Evolutionary conservation across 1,140 invertebrate genomes (phyloP).

Genomic region (Aphidius gifuensis): DNA sequence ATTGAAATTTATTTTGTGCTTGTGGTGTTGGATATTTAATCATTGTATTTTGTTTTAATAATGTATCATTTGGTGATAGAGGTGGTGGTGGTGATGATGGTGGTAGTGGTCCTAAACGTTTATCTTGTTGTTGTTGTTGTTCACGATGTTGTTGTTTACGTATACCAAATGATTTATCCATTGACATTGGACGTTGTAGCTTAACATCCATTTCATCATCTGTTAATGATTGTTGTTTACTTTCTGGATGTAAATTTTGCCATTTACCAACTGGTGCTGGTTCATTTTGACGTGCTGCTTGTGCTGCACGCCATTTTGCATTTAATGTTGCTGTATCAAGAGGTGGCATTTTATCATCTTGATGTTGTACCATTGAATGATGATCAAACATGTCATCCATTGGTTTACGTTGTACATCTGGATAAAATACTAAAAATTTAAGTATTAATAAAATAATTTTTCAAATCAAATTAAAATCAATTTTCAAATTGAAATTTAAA

Average conservation of each 20-base stretch:
- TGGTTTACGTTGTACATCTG: slow-evolving; percentile 53
- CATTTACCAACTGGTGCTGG: slow-evolving; percentile 42
- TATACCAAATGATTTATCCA: slow-evolving; percentile 49
- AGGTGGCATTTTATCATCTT: slow-evolving; percentile 46
- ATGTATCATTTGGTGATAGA: slow-evolving; percentile 43
- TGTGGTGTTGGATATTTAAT: slow-evolving; percentile 50
- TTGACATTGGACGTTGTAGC: slow-evolving; percentile 43
- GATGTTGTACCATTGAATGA: slow-evolving; percentile 45
- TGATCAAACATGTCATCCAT: slow-evolving; percentile 52
- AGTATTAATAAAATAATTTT: too few relatives aligned
- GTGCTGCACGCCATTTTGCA: slow-evolving; percentile 51
- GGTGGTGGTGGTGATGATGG: slow-evolving; percentile 53
- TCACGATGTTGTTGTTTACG: slow-evolving; percentile 52
- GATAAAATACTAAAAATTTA: slow-evolving; percentile 11
- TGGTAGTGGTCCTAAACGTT: slow-evolving; percentile 42
- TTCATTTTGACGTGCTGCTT: slow-evolving; percentile 47
- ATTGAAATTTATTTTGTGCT: slow-evolving; percentile 46
- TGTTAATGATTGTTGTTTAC: slow-evolving; percentile 39
- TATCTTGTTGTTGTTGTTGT: slow-evolving; percentile 37
- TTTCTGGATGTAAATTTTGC: slow-evolving; percentile 42
- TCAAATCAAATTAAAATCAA: too few relatives aligned
- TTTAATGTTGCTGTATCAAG: slow-evolving; percentile 49
- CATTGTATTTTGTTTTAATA: slow-evolving; percentile 40
- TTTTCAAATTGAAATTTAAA: too few relatives aligned
- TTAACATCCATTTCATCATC: slow-evolving; percentile 46